Evolutionary conservation across 1,140 invertebrate species (phyloP), one percentile per base, ranked within the genome.

Genomic region (Anastatus disparis): DNA sequence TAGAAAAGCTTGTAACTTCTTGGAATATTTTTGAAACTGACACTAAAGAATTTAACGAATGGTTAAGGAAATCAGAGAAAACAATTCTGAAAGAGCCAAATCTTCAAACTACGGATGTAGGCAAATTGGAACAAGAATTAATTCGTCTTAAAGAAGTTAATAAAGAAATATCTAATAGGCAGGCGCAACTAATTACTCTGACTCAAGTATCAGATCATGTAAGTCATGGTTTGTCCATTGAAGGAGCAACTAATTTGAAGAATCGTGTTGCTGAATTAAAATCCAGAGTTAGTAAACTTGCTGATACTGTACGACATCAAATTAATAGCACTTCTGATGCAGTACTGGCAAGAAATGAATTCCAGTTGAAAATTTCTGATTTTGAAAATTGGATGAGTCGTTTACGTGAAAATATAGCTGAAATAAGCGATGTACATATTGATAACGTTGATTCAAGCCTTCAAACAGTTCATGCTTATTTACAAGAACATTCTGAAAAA

Each of bases 361-460:
- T 97, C 74, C 90, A 94, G 75, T 90, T 91, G 24, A 93, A 93
- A 79, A 86, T 97, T 52, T 88, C 90, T 12, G 91, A 92, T 72
- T 94, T 97, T 78, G 90, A 92, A 53, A 92, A 91, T 58, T 97
- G 94, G 94, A 90, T 97, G 83, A 91, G 92, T 48, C 89, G 92
- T 62, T 87, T 95, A 50, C 88, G 91, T 74, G 86, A 89, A 20
- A 91, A 93, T 75, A 89, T 94, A 20, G 89, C 91, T 46, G 91
- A 93, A 74, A 90, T 94, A 55, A 92, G 93, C 81, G 93, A 95
- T 78, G 90, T 96, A 15, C 90, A 90, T 78, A 87, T 92, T 2
- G 92, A 94, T 74, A 91, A 93, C 79, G 90, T 96, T 2, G 92
- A 94, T 72, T 88, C 90, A 0, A 90, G 90, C 48, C 79, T 95